phyloP scores from a whole-genome alignment of 2,888 invertebrate species.

The Drosophila infuscata region DNA sequence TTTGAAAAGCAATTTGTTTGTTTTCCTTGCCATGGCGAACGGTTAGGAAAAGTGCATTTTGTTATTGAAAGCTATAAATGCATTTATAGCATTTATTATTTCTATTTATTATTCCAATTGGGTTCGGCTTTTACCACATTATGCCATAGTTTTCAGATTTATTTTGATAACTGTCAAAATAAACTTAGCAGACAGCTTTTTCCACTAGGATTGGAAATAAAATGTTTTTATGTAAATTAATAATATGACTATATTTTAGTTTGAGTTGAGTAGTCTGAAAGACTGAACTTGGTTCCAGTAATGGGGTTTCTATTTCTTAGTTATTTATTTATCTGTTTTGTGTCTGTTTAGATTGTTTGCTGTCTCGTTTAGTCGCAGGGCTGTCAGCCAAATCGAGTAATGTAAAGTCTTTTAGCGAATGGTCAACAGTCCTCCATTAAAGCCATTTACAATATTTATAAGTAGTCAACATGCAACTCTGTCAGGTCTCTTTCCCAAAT shows the following conservation, averaged over 20 bases:
- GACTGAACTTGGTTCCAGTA: background rate
- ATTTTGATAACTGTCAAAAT: constrained; percentile 23
- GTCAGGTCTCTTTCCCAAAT: constrained; percentile 11
- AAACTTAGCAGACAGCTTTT: background rate
- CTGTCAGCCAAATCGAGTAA: constrained; percentile 26
- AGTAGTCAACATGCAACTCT: constrained; percentile 53
- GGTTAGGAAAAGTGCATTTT: constrained; percentile 70
- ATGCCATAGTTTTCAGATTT: constrained; percentile 17
- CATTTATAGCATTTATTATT: constrained; percentile 47
- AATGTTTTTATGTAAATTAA: background rate
- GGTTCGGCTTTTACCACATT: constrained; percentile 16
- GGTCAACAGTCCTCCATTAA: constrained; percentile 55
- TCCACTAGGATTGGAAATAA: background rate
- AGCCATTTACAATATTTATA: constrained; percentile 56
- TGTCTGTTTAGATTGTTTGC: constrained; percentile 2
- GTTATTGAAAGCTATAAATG: constrained; percentile 69
- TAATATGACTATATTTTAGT: background rate
- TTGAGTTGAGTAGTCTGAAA: background rate
- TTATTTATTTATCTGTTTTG: background rate
- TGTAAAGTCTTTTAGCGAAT: constrained; percentile 33
- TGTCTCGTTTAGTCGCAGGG: constrained; percentile 19
- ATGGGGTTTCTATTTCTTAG: too few relatives aligned
- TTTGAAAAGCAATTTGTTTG: constrained; percentile 71
- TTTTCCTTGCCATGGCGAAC: constrained; percentile 49
- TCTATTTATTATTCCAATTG: constrained; percentile 48